Evolutionary conservation across 2,113 vertebrate species (phyloP), one percentile per base, ranked within the genome.

Genomic region (Turdus rufiventris): DNA sequence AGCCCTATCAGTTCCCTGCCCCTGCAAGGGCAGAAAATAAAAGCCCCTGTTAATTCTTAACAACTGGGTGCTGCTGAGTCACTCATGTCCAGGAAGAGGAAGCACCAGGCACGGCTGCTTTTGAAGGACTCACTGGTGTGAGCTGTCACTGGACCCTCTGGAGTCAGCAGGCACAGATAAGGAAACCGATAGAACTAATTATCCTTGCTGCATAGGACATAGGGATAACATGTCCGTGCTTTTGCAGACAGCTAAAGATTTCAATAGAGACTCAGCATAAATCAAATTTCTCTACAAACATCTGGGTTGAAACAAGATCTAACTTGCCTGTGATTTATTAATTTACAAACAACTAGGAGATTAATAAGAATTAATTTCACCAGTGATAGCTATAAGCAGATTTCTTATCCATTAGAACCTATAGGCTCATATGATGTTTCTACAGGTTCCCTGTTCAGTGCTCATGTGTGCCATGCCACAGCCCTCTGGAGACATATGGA

Each of bases 71-170:
- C 51, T 58, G 67, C 76, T 73, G 42, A 91, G 36, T 28, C 68
- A 50, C n/a, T 42, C 0, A 0, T 5, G 5, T 21, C 0, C 0
- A 29, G 29, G 29, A 77, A 54, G 54, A 38, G 54, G 70, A 50
- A 89, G 45, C 38, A 28, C 14, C 29, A 62, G 47, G 14, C 33
- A 65, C 15, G 18, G 23, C 2, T 62, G 16, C 38, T 62, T 78
- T 51, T 8, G 5, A 48, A 89, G 38, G 42, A 58, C 25, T 58
- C 8, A 0, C 15, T 0, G 0, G 28, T 26, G 25, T 3, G 19
- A 78, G 51, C 38, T 84, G 60, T 50, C 0, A 0, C 70, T 8
- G 25, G n/a, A 85, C 47, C 29, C 61, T 78, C 28, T 53, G 38
- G 63, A 60, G 67, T 33, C 38, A 53, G 36, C 0, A 0, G 45